Conservation (phyloP, 2,797 vertebrate species). For the Chloroceryle amazona region DNA sequence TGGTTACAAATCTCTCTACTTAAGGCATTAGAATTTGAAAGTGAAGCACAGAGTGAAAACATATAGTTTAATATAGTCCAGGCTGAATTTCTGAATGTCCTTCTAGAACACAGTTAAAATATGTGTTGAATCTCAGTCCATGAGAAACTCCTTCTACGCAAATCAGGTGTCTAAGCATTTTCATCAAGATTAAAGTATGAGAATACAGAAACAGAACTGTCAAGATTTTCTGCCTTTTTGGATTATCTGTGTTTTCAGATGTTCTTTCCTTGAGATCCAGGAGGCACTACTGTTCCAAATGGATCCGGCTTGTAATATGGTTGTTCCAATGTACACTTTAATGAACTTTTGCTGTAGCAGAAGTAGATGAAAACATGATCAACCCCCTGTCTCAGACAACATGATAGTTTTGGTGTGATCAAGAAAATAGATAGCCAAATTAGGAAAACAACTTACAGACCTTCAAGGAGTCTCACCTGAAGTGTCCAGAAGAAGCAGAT, state of each 20-base stretch:
- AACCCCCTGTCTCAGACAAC: neutral
- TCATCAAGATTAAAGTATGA: neutral
- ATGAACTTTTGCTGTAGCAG: neutral
- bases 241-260: neutral
- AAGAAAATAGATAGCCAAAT: neutral
- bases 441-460: neutral
- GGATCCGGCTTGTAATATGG: neutral
- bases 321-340: neutral
- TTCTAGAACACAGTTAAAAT: neutral
- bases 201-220: neutral
- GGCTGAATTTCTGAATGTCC: neutral
- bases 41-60: neutral
- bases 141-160: neutral
- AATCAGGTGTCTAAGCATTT: neutral
- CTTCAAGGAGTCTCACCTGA: neutral
- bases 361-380: neutral
- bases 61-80: neutral
- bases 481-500: neutral
- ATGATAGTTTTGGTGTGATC: neutral
- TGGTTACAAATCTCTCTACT: conserved; percentile 44
- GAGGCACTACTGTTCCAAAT: neutral
- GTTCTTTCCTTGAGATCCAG: neutral
- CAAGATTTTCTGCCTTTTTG: neutral
- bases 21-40: conserved; percentile 30
- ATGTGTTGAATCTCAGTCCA: neutral